Conservation (phyloP, 2,797 vertebrate genomes). For the Lepilemur septentrionalis region DNA sequence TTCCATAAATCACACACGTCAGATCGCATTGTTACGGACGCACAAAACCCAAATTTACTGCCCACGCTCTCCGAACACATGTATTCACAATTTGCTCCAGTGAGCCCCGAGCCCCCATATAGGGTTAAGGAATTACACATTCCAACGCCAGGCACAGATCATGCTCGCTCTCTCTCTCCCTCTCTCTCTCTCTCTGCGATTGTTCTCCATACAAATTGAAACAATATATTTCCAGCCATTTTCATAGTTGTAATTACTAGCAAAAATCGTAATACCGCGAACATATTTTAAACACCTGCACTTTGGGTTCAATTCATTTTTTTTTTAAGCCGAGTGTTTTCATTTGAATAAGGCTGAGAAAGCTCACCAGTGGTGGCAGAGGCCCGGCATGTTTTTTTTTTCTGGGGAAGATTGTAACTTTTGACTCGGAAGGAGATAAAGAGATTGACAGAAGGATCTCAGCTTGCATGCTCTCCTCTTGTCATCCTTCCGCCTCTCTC, state of each 20-base stretch:
- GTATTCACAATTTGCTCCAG: conserved; percentile 84
- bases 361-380: conserved; percentile 40
- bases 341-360: conserved; percentile 68
- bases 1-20: conserved; percentile 86
- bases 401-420: conserved; percentile 73
- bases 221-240: conserved; percentile 84
- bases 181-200: conserved; percentile 60
- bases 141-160: conserved; percentile 81
- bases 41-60: conserved; percentile 84
- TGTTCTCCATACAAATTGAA: conserved; percentile 85
- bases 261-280: conserved; percentile 75
- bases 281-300: conserved; percentile 85
- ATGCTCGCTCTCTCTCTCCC: neutral
- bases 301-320: conserved; percentile 75
- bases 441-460: conserved; percentile 63
- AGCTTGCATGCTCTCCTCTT: neutral
- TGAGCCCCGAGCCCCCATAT: conserved; percentile 79
- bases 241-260: conserved; percentile 82
- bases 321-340: conserved; percentile 71
- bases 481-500: too few relatives aligned
- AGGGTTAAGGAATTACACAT: conserved; percentile 85
- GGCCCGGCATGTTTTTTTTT: conserved; percentile 30
- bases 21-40: conserved; percentile 82
- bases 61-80: conserved; percentile 81
- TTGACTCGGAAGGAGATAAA: conserved; percentile 75